Conservation (phyloP, 2,113 vertebrate genomes). For the Parotia lawesii region DNA sequence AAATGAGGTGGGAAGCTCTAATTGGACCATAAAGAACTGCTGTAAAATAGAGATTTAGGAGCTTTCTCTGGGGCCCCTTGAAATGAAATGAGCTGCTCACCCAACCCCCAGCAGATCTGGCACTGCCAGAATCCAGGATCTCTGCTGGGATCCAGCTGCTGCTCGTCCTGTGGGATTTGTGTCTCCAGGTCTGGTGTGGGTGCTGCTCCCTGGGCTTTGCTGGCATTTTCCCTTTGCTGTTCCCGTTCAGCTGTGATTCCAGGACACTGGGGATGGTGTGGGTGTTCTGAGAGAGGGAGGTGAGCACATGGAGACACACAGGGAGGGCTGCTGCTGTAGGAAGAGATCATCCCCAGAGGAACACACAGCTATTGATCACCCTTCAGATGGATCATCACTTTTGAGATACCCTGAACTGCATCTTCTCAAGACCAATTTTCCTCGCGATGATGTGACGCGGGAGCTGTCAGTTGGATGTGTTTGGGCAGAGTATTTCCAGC, state of each 20-base stretch:
- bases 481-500: background rate
- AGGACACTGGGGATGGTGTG: background rate
- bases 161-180: rapidly evolving
- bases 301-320: no score
- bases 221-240: background rate
- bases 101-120: background rate
- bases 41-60: background rate
- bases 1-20: background rate
- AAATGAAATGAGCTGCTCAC: background rate
- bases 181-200: no score
- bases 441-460: rapidly evolving
- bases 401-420: background rate
- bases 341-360: background rate
- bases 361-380: background rate
- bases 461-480: background rate
- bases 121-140: background rate
- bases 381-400: background rate
- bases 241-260: background rate
- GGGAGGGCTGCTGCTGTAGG: background rate
- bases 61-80: background rate
- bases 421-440: background rate
- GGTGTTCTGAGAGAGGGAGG: background rate
- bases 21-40: background rate
- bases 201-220: background rate
- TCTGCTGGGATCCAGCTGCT: background rate